Evolutionary conservation across 2,113 vertebrate genomes (phyloP).

Genomic region (Mixornis gularis): DNA sequence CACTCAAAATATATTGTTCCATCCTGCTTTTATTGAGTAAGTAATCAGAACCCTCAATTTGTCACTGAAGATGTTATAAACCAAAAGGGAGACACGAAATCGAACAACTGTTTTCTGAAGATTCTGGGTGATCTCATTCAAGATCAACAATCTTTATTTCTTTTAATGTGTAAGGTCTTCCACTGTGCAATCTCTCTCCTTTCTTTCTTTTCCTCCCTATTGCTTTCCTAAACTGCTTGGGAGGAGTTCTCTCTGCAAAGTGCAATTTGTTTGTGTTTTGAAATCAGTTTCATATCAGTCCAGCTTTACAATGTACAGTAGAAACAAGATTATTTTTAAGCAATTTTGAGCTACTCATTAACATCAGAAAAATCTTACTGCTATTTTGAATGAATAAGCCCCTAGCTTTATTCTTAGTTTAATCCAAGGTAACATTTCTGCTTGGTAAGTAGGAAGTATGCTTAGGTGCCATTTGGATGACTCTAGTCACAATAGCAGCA

Average conservation of each 20-base stretch:
- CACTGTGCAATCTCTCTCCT: neutral
- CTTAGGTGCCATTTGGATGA: neutral
- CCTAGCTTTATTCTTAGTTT: conserved; percentile 7
- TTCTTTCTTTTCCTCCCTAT: neutral
- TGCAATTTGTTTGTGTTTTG: neutral
- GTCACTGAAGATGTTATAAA: neutral
- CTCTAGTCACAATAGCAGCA: conserved; percentile 39
- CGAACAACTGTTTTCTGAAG: neutral
- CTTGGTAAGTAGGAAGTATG: conserved; percentile 14
- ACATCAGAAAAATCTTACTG: neutral
- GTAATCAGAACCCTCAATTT: neutral
- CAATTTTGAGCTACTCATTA: neutral
- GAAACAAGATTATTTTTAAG: conserved; percentile 16
- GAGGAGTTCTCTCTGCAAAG: neutral
- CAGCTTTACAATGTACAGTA: neutral
- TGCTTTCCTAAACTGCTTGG: neutral
- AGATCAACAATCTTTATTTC: neutral
- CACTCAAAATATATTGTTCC: neutral
- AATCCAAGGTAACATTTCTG: conserved; percentile 20
- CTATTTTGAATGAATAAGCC: neutral
- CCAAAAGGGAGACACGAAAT: neutral
- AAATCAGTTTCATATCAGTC: neutral
- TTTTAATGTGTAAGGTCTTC: neutral
- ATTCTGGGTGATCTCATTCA: neutral
- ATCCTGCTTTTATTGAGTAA: neutral